Conservation (phyloP, 2,797 vertebrate genomes). For the Centroberyx gerrardi region DNA sequence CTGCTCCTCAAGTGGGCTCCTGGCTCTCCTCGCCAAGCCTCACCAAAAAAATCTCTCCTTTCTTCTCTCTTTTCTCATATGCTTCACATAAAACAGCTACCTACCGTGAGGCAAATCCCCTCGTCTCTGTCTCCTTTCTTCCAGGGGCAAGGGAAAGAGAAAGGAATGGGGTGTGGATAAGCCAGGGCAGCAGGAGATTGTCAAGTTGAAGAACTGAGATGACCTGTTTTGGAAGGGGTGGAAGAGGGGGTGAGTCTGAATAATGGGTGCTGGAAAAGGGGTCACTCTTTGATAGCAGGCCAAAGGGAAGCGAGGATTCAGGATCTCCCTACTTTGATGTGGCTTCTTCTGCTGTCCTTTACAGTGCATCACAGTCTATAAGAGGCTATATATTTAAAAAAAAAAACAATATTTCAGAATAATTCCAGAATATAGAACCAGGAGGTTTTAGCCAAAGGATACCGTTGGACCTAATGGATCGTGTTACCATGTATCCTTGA, state of each 20-base stretch:
- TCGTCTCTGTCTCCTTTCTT: slow-evolving; percentile 80
- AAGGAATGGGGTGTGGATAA: slow-evolving; percentile 83
- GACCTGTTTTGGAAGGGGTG: slow-evolving; percentile 69
- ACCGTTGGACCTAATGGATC: too few relatives aligned
- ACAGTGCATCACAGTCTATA: slow-evolving; percentile 18
- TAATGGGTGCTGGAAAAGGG: slow-evolving; percentile 63
- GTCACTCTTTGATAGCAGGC: slow-evolving; percentile 66
- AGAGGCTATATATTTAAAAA: slow-evolving; percentile 12
- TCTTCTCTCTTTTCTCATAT: slow-evolving; percentile 75
- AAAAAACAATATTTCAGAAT: too few relatives aligned
- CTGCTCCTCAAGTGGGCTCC: slow-evolving; percentile 80
- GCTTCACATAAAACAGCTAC: slow-evolving; percentile 83
- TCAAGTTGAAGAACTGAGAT: slow-evolving; percentile 80
- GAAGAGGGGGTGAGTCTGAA: slow-evolving; percentile 56
- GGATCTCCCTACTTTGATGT: slow-evolving; percentile 54
- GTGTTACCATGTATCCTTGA: too few relatives aligned
- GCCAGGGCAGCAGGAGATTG: slow-evolving; percentile 82
- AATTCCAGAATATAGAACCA: too few relatives aligned
- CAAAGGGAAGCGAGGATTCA: slow-evolving; percentile 55
- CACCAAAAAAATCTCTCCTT: slow-evolving; percentile 64
- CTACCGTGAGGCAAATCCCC: slow-evolving; percentile 84
- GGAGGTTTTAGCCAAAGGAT: too few relatives aligned
- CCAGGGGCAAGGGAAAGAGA: slow-evolving; percentile 75
- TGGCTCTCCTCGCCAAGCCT: slow-evolving; percentile 72
- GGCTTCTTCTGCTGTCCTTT: slow-evolving; percentile 30